Conservation (phyloP, 2,113 vertebrate species). For the Pongo abelii region DNA sequence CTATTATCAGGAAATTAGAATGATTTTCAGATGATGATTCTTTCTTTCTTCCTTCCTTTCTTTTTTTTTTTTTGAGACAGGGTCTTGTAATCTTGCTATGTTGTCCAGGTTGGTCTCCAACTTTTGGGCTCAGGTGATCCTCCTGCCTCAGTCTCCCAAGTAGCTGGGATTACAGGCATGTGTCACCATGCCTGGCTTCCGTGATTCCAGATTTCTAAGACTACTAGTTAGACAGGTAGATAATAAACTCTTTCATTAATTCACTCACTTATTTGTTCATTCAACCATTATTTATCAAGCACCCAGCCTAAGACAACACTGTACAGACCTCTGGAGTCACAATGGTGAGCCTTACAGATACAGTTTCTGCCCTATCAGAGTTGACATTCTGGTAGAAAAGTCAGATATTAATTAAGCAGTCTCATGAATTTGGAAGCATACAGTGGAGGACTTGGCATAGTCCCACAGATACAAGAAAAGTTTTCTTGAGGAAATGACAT, state of each 20-base stretch:
- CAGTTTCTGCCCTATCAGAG: not conserved
- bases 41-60: not conserved
- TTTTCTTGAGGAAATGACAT: not conserved
- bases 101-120: not conserved
- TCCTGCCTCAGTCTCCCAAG: not conserved
- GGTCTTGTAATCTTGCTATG: not conserved
- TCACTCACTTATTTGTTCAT: not conserved
- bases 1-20: not conserved
- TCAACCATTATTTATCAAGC: not conserved
- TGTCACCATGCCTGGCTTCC: not conserved
- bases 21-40: not conserved
- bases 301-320: not conserved
- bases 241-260: not conserved
- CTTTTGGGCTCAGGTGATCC: not conserved
- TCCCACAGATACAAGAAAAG: not conserved
- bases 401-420: not conserved
- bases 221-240: not conserved
- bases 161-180: not conserved
- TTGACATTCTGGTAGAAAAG: not conserved
- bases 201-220: constrained; percentile 6
- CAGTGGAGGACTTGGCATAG: no score
- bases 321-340: not conserved
- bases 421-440: not conserved
- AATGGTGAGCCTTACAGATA: fast-evolving
- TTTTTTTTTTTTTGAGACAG: not conserved